phyloP scores from a whole-genome alignment of 2,888 invertebrate genomes.

The Plutella xylostella region DNA sequence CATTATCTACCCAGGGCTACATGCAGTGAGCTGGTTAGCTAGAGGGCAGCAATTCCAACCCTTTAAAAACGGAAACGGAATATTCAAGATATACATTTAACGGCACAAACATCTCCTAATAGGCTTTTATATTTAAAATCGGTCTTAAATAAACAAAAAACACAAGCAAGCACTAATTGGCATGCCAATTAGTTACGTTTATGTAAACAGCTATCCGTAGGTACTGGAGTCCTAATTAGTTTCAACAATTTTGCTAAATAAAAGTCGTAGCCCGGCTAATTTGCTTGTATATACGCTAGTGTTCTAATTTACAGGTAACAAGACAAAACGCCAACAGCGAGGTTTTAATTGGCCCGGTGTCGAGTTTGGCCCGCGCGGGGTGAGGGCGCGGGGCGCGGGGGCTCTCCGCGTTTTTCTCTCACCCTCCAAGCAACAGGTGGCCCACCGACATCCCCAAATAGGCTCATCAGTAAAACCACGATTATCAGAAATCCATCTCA shows the following conservation, averaged over 20 bases:
- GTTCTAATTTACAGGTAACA: constrained; percentile 18
- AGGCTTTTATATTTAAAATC: too few relatives aligned
- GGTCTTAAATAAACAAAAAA: too few relatives aligned
- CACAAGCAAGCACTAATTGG: too few relatives aligned
- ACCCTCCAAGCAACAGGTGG: constrained; percentile 53
- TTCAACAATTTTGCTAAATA: background rate
- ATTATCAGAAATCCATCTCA: background rate
- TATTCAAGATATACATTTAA: too few relatives aligned
- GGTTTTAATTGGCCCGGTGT: constrained; percentile 56
- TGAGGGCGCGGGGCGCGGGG: constrained; percentile 18
- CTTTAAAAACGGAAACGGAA: too few relatives aligned
- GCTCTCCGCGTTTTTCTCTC: constrained; percentile 47
- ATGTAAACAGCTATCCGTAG: too few relatives aligned
- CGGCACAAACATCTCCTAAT: too few relatives aligned
- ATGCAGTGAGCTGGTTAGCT: too few relatives aligned
- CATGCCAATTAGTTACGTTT: too few relatives aligned
- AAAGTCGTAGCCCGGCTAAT: background rate
- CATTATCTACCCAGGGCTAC: too few relatives aligned
- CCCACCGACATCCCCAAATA: constrained; percentile 36
- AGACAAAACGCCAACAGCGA: constrained; percentile 35
- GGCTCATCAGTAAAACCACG: constrained; percentile 7
- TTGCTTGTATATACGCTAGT: constrained; percentile 3
- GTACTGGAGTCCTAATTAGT: background rate
- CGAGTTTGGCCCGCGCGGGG: constrained; percentile 24
- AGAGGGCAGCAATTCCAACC: too few relatives aligned